phyloP scores from a whole-genome alignment of 2,888 invertebrate genomes.

The Nudaria mundana region DNA sequence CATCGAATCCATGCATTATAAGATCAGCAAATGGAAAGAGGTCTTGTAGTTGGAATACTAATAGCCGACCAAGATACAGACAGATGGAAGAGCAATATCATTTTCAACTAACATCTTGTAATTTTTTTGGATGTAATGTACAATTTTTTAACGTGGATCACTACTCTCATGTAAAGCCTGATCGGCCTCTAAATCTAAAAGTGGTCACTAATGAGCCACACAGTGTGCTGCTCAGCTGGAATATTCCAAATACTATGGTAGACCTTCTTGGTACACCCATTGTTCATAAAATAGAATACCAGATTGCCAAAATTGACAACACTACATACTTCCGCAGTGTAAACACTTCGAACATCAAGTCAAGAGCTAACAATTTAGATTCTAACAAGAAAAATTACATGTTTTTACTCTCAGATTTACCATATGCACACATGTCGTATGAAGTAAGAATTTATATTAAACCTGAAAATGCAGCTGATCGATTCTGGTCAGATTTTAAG shows the following conservation, averaged over 20 bases:
- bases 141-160: constrained; percentile 82
- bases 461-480: constrained; percentile 74
- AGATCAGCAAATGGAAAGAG: constrained; percentile 27
- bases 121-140: constrained; percentile 80
- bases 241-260: constrained; percentile 55
- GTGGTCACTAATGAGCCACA: constrained; percentile 51
- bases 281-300: constrained; percentile 70
- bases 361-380: background rate
- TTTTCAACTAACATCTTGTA: constrained; percentile 82
- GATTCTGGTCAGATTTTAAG: constrained; percentile 87
- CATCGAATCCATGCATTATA: constrained; percentile 41
- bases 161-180: constrained; percentile 70
- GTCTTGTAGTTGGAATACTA: constrained; percentile 56
- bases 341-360: constrained; percentile 44
- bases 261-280: constrained; percentile 57
- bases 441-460: constrained; percentile 86
- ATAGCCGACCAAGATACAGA: constrained; percentile 64
- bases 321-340: constrained; percentile 65
- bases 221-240: constrained; percentile 63
- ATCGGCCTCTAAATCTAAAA: constrained; percentile 50
- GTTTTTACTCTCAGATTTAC: constrained; percentile 76
- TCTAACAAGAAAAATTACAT: constrained; percentile 60
- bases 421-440: constrained; percentile 85
- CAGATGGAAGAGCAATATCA: constrained; percentile 70
- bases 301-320: constrained; percentile 72